Conservation (phyloP, 2,888 invertebrate species). For the Yponomeuta sedellus region DNA sequence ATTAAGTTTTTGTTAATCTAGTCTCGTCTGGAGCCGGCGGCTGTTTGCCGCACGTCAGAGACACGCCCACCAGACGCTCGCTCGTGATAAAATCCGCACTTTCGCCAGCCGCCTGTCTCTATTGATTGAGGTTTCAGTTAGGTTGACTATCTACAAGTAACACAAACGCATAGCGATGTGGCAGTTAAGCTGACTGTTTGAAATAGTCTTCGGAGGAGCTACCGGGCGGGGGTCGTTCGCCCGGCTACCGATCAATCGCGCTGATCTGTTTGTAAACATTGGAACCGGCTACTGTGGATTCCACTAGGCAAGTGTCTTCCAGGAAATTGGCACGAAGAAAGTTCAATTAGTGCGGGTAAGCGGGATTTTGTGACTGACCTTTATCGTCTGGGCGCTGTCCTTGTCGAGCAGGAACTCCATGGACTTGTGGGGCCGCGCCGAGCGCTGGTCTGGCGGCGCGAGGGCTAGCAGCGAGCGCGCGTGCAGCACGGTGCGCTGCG, state of each 20-base stretch:
- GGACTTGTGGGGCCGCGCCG: constrained; percentile 86
- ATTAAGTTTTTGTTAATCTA: neutral
- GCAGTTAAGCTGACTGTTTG: neutral
- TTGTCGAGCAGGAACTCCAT: constrained; percentile 97
- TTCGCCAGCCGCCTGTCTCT: neutral
- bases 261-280: constrained; percentile 66
- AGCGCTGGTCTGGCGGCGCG: constrained; percentile 68
- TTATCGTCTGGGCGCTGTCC: constrained; percentile 90
- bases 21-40: constrained; percentile 3
- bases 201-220: constrained; percentile 10
- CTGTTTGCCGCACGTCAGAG: constrained; percentile 6
- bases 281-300: constrained; percentile 20
- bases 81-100: constrained; percentile 10
- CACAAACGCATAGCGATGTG: neutral
- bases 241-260: constrained; percentile 50
- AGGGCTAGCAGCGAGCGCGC: constrained; percentile 71
- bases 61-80: constrained; percentile 11
- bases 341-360: constrained; percentile 11
- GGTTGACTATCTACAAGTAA: neutral
- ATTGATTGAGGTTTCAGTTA: constrained; percentile 12
- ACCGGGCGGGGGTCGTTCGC: constrained; percentile 35
- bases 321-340: neutral
- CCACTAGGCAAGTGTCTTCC: neutral
- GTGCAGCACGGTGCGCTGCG: constrained; percentile 74
- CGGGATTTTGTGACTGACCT: constrained; percentile 78